Evolutionary conservation across 2,113 vertebrate species (phyloP).

Genomic region (Syngnathus typhle): DNA sequence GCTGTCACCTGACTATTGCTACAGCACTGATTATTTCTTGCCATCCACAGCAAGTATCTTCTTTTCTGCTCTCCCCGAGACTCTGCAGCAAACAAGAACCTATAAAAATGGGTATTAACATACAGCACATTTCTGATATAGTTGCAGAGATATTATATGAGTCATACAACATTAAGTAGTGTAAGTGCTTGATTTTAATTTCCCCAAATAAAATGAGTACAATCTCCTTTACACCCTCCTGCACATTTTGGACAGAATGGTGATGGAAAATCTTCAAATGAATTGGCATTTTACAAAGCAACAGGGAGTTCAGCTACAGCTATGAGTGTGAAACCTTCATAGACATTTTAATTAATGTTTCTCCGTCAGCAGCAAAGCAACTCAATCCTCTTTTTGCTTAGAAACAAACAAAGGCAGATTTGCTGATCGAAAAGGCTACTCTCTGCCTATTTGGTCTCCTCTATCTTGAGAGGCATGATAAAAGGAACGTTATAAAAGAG

Average conservation of each 20-base stretch:
- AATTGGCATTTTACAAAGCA: slow-evolving; percentile 44
- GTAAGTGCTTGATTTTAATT: neutral
- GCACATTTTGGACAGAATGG: slow-evolving; percentile 6
- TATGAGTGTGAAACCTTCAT: slow-evolving; percentile 31
- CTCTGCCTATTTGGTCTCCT: slow-evolving; percentile 28
- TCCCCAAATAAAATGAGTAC: slow-evolving; percentile 4
- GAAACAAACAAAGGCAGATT: slow-evolving; percentile 49
- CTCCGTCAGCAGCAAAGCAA: slow-evolving; percentile 47
- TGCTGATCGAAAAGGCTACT: slow-evolving; percentile 38
- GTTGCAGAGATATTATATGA: neutral
- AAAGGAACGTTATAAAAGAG: slow-evolving; percentile 29
- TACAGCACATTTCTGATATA: neutral
- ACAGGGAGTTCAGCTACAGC: slow-evolving; percentile 34
- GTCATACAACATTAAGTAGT: neutral
- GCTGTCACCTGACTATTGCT: slow-evolving; percentile 61
- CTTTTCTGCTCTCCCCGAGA: neutral
- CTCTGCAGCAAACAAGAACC: slow-evolving; percentile 15
- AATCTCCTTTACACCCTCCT: neutral
- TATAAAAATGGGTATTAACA: neutral
- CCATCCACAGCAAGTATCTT: slow-evolving; percentile 14
- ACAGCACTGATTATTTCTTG: slow-evolving; percentile 46
- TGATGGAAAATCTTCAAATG: slow-evolving; percentile 37
- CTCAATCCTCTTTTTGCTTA: slow-evolving; percentile 35
- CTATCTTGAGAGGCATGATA: slow-evolving; percentile 24
- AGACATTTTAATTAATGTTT: slow-evolving; percentile 50